Base-by-base conservation (phyloP, 2,113 vertebrate genomes). In the Lontra canadensis region DNA sequence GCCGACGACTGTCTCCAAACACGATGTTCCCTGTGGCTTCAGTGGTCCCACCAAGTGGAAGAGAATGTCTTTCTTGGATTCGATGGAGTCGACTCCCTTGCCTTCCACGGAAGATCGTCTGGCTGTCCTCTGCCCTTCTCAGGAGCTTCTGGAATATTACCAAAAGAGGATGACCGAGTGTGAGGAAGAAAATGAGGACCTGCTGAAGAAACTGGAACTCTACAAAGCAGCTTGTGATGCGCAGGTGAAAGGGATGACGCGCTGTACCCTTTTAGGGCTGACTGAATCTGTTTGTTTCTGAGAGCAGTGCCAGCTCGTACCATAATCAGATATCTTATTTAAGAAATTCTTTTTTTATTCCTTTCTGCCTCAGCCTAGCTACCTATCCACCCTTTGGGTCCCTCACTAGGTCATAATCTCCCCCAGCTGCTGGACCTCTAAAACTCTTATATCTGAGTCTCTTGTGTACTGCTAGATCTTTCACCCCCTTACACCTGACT, bases 111-210 rank as follows among this genome's bases (percentile, higher is more conserved):
- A 98, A 0, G 99, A 99, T 94, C 99, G 99, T 26, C 93, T 99
- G 97, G 99, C 99, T 0, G 96, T 98, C 78, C 98, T 99, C 17
- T 97, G 96, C 29, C 99, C 99, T 8, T 99, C 99, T 88, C 99
- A 98, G 2, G 99, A 99, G 96, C 99, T 99, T 44, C 98, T 99
- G 95, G 99, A 99, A 17, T 99, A 99, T 94, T 99, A 99, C 98
- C 99, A 99, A 92, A 98, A 98, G 98, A 99, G 99, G 98, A 98
- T 99, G 13, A 98, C 99, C 15, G 99, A 99, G 97, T 99, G 99
- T 89, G 99, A 99, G 20, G 98, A 97, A 21, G 99, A 99, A n/a
- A 99, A 99, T 0, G 99, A 99, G 67, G 99, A 99, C 23, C 83
- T 99, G n/a, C 36, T 99, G 13, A 99, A 99, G 98, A 99, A 99